These are phyloP conservation scores for Drosophila tropicalis DNA, from an alignment of 1,140 invertebrate species.

Conservation along the genomic window DNA sequence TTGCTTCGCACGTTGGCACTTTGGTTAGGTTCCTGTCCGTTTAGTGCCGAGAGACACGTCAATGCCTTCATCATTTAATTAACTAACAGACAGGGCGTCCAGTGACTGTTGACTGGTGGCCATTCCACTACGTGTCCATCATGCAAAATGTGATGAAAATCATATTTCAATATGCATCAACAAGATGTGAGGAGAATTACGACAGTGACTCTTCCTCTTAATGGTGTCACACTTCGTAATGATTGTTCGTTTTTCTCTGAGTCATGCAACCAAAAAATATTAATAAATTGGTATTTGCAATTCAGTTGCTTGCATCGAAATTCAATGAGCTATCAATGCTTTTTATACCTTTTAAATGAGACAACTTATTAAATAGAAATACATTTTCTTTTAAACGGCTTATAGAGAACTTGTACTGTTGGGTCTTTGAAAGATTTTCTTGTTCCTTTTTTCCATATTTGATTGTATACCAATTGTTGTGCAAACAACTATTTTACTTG, in stretches of 20 bases:
- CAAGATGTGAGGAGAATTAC: neutral
- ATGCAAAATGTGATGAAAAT: constrained; percentile 57
- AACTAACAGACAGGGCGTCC: constrained; percentile 39
- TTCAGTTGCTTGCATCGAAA: no score
- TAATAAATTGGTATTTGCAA: no score
- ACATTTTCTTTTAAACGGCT: neutral
- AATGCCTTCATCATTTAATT: constrained; percentile 81
- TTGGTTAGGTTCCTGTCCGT: constrained; percentile 19
- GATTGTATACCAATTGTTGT: constrained; percentile 58
- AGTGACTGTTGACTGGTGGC: constrained; percentile 24
- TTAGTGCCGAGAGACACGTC: constrained; percentile 64
- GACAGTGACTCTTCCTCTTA: neutral
- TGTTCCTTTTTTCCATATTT: constrained; percentile 9
- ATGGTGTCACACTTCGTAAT: constrained; percentile 36
- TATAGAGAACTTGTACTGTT: neutral
- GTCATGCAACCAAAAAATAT: no score
- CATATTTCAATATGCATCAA: constrained; percentile 48
- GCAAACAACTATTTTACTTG: constrained; percentile 64
- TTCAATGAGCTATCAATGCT: no score
- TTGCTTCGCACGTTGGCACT: constrained; percentile 26
- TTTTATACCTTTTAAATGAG: neutral
- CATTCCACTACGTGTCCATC: constrained; percentile 37
- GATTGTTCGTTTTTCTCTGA: neutral
- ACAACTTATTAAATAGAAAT: neutral
- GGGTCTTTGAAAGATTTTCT: constrained; percentile 13